Evolutionary conservation across 2,888 invertebrate genomes (phyloP), one percentile per base, ranked within the genome.

Genomic region (Pheosia gnoma): DNA sequence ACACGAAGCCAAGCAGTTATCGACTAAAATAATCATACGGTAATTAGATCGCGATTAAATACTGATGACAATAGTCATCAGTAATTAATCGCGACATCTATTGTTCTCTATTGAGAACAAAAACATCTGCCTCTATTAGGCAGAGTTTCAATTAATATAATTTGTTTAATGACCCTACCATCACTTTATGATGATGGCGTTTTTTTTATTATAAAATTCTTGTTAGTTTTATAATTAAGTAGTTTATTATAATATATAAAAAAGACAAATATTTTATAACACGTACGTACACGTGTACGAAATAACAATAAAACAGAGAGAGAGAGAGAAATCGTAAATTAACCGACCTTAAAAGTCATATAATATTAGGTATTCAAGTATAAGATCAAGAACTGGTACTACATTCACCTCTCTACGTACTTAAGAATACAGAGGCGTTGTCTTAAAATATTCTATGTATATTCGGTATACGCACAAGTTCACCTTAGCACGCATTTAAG

Each of bases 401-500:
- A 5, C 38, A 37, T 53, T 53, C n/a, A n/a, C 38, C 54, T 54
- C 54, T 37, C 3, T 37, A 54, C 1, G 13, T 36, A 57, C 10
- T 9, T 11, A 45, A 10, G 11, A n/a, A 36, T 36, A 85, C 84
- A 83, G 82, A 86, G 87, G 87, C 86, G 87, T 84, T 68, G 62
- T 76, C 70, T 77, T 80, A 78, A 61, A 76, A 80, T 80, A 83
- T 82, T 79, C 77, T 74, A 72, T 80, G 64, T 69, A 66, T 25
- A 25, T 25, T 51, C 75, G 72, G 75, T 83, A 78, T 78, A 76
- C 76, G 77, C 77, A 86, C 85, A 82, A 77, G 86, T 83, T 86
- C 80, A 85, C 87, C 88, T 89, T 87, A 87, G 83, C 87, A 86
- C 82, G 78, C 85, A 84, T 75, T 72, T 73, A 81, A 79, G 79